phyloP scores from a whole-genome alignment of 2,888 invertebrate genomes.

The Allolobophora icterica region DNA sequence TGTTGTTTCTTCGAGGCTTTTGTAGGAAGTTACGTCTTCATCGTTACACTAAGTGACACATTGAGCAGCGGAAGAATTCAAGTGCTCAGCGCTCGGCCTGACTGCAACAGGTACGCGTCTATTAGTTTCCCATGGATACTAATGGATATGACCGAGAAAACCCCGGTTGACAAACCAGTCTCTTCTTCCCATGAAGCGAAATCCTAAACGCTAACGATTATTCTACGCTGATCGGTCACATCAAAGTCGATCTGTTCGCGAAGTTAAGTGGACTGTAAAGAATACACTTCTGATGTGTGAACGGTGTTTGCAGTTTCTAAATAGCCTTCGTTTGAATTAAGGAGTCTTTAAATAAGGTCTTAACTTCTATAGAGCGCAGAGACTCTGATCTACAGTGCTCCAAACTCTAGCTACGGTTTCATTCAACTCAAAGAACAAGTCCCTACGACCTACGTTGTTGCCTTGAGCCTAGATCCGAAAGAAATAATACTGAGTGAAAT shows the following conservation, averaged over 20 bases:
- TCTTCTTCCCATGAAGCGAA: too few species aligned
- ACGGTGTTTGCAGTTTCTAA: not conserved
- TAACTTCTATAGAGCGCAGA: not conserved
- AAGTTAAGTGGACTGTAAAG: not conserved
- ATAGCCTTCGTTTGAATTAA: not conserved
- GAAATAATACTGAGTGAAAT: too few species aligned
- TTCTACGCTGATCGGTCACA: not conserved
- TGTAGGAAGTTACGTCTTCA: not conserved
- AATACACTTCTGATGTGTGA: not conserved
- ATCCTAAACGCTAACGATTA: not conserved
- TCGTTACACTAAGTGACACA: not conserved
- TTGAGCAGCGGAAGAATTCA: not conserved
- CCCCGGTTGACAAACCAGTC: not conserved
- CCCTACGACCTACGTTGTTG: too few species aligned
- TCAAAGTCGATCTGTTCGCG: too few species aligned
- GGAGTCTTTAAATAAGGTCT: not conserved
- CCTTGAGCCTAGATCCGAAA: too few species aligned
- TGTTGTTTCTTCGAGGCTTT: not conserved
- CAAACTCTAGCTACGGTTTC: not conserved
- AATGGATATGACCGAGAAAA: not conserved
- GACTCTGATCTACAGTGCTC: not conserved
- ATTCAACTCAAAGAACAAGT: not conserved
- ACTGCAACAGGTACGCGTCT: not conserved
- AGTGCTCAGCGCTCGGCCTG: not conserved
- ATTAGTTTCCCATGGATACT: not conserved